Base-by-base conservation (phyloP, 1,140 invertebrate species). In the Colletes latitarsis region DNA sequence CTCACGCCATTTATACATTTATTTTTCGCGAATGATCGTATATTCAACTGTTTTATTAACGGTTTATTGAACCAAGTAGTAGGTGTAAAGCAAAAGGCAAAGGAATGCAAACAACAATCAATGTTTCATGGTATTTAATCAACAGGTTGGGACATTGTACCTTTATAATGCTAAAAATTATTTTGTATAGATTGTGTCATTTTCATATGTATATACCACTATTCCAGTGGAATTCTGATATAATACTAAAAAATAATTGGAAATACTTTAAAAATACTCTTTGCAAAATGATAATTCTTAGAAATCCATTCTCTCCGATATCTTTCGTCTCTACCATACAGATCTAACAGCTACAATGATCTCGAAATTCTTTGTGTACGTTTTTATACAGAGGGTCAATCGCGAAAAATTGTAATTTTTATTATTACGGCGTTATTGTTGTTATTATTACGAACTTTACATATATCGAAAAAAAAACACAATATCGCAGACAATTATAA, bases 191-290 rank as follows among this genome's bases (percentile, higher is more conserved):
- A 83, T 86, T 88, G 83, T 87, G 78, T 83, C 85, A 82, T 87
- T 85, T 82, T 88, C 69, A 77, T 88, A 81, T 86, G 67, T 85
- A 68, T 85, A 71, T 72, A 68, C 76, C 89, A 86, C 76, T 74
- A 55, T 82, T 57, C 52, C 63, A 87, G 77, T 85, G 77, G 82
- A 77, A 71, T 77, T 78, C 72, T 89, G 88, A 73, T 89, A 85
- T 92, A 93, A 92, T 93, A 93, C 92, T 93, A 92, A 91, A 92
- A 93, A 92, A 92, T 91, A 90, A 92, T 91, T 89, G 87, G 83
- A 90, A 93, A 93, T 92, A 92, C 91, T 92, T 93, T 91, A 92
- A 92, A 92, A 92, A 92, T 92, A 93, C 90, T 93, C 91, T 92
- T 90, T 92, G 90, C 90, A 92, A 91, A 30, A 91, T 89, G 85